These are phyloP conservation scores for Drosophila meridionalis DNA, from an alignment of 2,888 invertebrate species.

Conservation along the genomic window DNA sequence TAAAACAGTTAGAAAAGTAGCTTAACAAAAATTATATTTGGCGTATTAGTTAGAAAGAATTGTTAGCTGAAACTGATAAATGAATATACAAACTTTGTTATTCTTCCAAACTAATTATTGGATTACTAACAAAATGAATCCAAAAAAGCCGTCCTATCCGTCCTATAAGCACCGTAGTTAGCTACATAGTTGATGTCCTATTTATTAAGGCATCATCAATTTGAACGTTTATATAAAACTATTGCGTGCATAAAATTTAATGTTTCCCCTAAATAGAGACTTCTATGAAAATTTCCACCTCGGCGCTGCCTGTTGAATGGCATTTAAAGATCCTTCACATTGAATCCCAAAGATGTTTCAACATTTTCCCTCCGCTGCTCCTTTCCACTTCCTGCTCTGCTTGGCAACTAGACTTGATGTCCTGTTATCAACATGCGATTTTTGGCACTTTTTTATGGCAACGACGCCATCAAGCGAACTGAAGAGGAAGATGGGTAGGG, in stretches of 20 bases:
- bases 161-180: neutral
- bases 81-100: neutral
- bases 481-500: neutral
- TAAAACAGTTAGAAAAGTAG: no score
- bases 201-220: neutral
- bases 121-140: no score
- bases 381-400: neutral
- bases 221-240: neutral
- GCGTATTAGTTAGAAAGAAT: no score
- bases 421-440: slow-evolving; percentile 73
- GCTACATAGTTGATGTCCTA: neutral
- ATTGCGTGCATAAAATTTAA: slow-evolving; percentile 1
- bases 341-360: slow-evolving; percentile 9
- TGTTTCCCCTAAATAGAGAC: neutral
- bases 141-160: no score
- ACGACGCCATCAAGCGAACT: slow-evolving; percentile 41
- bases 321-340: slow-evolving; percentile 11
- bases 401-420: slow-evolving; percentile 44
- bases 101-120: no score
- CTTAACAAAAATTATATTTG: no score
- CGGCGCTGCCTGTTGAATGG: slow-evolving; percentile 25
- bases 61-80: no score
- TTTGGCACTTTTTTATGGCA: slow-evolving; percentile 72
- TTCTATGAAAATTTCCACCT: neutral
- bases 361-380: neutral